Evolutionary conservation across 2,888 invertebrate genomes (phyloP), one percentile per base, ranked within the genome.

Genomic region (Pseudoips prasinana): DNA sequence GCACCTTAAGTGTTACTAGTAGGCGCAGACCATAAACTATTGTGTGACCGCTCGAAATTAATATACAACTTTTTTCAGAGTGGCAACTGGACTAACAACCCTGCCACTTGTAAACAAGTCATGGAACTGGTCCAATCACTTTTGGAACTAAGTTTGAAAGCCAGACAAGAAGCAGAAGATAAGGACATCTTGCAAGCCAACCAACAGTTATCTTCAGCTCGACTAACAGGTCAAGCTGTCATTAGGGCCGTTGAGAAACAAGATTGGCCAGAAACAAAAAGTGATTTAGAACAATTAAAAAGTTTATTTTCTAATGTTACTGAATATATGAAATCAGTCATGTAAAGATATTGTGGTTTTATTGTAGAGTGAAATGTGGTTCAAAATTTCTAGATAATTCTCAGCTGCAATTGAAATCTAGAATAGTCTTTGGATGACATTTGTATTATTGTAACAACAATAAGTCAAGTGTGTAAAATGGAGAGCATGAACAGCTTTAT

Each of bases 101-200:
- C 91, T 0, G 85, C 88, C 0, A 86, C 90, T 2, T 92, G 93
- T 56, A 75, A 89, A 38, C 90, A 92, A 63, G 92, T 94, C 0
- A 72, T 94, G 7, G 76, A 90, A 30, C 68, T 94, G 5, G 92
- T 92, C 22, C 71, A 79, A 9, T 84, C 89, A 29, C 74, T 94
- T 9, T 89, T 92, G 7, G 89, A 92, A 42, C 77, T 83, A 14
- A 91, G 92, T 38, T 59, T 92, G 22, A 87, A 89, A 39, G 91
- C 92, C 1, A 68, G 80, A 1, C 73, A 85, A 24, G 84, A 85
- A 5, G 74, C 84, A 1, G 73, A 74, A 4, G 84, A 84, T 1
- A 83, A 81, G 6, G 90, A 90, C 9, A 85, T 84, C 27, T 77
- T 81, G 1, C 88, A 90, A 68, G 88, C 90, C 0, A 82, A 89